phyloP scores from a whole-genome alignment of 2,888 invertebrate genomes.

The Pachycephus smyrnensis region DNA sequence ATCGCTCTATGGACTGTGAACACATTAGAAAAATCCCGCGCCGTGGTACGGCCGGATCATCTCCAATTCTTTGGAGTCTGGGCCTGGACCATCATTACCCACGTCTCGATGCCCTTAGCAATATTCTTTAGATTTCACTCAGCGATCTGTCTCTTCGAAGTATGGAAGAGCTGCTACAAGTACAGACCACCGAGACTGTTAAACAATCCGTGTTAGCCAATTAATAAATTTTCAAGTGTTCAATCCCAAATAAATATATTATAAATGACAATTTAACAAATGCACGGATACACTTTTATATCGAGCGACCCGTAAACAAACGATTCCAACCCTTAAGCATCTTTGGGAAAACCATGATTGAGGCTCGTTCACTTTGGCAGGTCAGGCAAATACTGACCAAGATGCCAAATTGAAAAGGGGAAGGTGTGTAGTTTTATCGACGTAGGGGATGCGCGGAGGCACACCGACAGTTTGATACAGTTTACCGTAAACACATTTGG shows the following conservation, averaged over 20 bases:
- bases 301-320: neutral
- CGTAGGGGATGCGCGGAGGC: slow-evolving; percentile 30
- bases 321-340: neutral
- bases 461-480: slow-evolving; percentile 63
- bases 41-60: slow-evolving; percentile 86
- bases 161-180: slow-evolving; percentile 93
- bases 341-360: neutral
- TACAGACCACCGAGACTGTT: slow-evolving; percentile 67
- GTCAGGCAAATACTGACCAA: slow-evolving; percentile 26
- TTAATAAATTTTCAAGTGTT: too few species aligned
- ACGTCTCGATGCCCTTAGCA: slow-evolving; percentile 88
- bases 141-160: slow-evolving; percentile 91
- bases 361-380: neutral
- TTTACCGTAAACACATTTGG: slow-evolving; percentile 66
- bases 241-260: too few species aligned
- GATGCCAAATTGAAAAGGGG: slow-evolving; percentile 36
- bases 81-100: slow-evolving; percentile 93
- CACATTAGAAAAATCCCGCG: slow-evolving; percentile 85
- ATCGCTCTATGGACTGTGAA: slow-evolving; percentile 91
- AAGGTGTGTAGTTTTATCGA: slow-evolving; percentile 23
- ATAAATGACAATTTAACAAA: neutral
- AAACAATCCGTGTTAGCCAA: slow-evolving; percentile 20
- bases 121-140: slow-evolving; percentile 94
- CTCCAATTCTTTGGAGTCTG: slow-evolving; percentile 86
- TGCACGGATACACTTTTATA: neutral